A percentile compares a stretch with the other conserved stretches of the same genome.
Evolutionary conservation across 2,113 vertebrate species (phyloP).

Genomic region (Anguilla rostrata): DNA sequence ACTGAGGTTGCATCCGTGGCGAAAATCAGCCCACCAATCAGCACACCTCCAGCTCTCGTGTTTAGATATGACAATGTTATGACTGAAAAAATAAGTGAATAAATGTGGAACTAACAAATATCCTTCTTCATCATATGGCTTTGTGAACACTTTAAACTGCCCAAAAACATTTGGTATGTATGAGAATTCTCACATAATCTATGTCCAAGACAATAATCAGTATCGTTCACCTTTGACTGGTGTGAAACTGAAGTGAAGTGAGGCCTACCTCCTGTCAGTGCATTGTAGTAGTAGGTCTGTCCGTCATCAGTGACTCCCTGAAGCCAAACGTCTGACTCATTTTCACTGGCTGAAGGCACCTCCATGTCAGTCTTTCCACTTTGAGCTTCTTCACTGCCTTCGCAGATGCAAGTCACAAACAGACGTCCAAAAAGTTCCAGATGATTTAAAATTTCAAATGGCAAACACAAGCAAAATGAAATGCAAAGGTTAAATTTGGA

Average conservation of each 20-base stretch:
- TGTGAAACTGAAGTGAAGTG: neutral
- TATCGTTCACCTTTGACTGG: no score
- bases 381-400: neutral
- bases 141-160: no score
- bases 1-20: neutral
- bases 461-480: neutral
- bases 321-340: constrained; percentile 67
- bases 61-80: no score
- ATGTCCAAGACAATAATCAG: no score
- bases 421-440: neutral
- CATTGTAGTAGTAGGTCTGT: constrained; percentile 86
- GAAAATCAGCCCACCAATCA: no score
- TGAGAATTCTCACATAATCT: no score
- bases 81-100: no score
- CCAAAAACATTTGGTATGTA: no score
- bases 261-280: constrained; percentile 81
- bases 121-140: no score
- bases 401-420: neutral
- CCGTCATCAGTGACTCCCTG: constrained; percentile 80
- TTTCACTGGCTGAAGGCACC: neutral
- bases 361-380: neutral
- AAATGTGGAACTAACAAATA: no score
- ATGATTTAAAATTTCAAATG: no score
- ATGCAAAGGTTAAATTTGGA: neutral
- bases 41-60: no score